Conservation (phyloP, 2,888 invertebrate species). For the Lycocerus yunnanus region DNA sequence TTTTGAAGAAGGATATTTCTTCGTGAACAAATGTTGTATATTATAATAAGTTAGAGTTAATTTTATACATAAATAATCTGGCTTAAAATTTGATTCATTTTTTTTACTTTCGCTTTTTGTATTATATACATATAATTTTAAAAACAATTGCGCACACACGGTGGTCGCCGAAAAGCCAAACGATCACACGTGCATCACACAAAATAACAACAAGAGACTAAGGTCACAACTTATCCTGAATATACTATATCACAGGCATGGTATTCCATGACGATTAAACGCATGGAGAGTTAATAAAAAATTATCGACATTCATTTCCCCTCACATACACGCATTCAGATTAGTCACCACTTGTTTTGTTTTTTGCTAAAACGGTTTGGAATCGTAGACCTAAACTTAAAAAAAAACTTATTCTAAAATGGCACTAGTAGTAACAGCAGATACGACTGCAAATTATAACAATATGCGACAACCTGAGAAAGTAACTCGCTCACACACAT, state of each 20-base stretch:
- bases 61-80: constrained; percentile 56
- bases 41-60: constrained; percentile 52
- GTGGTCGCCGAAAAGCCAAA: constrained; percentile 39
- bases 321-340: constrained; percentile 31
- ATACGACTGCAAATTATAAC: constrained; percentile 47
- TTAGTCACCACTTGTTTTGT: constrained; percentile 40
- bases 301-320: constrained; percentile 12
- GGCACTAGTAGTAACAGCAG: constrained; percentile 43
- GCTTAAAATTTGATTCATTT: constrained; percentile 53
- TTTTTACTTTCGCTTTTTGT: constrained; percentile 44
- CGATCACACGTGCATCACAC: constrained; percentile 44
- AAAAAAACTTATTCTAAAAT: constrained; percentile 52
- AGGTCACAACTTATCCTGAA: constrained; percentile 72
- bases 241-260: constrained; percentile 73
- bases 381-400: constrained; percentile 46
- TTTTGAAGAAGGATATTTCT: constrained; percentile 52
- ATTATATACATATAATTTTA: constrained; percentile 58
- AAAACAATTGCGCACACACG: constrained; percentile 51
- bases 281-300: constrained; percentile 33
- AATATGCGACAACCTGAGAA: constrained; percentile 52
- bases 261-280: constrained; percentile 51
- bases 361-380: constrained; percentile 24
- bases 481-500: constrained; percentile 26
- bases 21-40: constrained; percentile 45
- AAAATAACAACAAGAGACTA: constrained; percentile 64